A percentile compares a stretch with the other conserved stretches of the same genome.
Evolutionary conservation across 1,140 invertebrate genomes (phyloP).

Genomic region (Cardiocondyla obscurior): DNA sequence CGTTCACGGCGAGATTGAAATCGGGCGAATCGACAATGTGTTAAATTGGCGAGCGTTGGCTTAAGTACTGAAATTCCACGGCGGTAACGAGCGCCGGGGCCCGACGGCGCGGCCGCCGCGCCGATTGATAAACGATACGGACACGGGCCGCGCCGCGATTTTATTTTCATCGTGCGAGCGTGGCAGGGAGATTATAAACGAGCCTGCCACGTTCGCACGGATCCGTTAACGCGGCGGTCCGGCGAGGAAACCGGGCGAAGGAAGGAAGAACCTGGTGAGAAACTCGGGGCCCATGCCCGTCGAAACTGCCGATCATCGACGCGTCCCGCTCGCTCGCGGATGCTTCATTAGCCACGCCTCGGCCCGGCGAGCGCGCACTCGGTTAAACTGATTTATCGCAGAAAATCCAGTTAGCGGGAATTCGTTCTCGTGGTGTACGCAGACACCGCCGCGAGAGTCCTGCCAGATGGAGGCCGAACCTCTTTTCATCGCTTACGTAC

Average conservation of each 20-base stretch:
- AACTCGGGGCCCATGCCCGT: slow-evolving; percentile 5
- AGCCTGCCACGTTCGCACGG: slow-evolving; percentile 34
- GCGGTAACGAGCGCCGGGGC: slow-evolving; percentile 25
- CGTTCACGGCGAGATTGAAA: slow-evolving; percentile 6
- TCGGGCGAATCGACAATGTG: slow-evolving; percentile 27
- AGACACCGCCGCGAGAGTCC: background rate
- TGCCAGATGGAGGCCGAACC: background rate
- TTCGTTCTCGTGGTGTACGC: slow-evolving; percentile 31
- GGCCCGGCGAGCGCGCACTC: background rate
- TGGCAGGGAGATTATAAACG: slow-evolving; percentile 41
- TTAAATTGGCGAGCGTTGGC: slow-evolving; percentile 21
- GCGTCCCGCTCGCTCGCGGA: slow-evolving; percentile 54
- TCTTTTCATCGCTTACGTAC: background rate
- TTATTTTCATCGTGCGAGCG: slow-evolving; percentile 18
- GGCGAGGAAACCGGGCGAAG: background rate
- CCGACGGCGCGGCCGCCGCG: background rate
- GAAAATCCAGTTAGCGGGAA: slow-evolving; percentile 62
- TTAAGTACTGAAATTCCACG: slow-evolving; percentile 40
- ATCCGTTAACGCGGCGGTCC: slow-evolving; percentile 33
- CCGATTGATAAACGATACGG: slow-evolving; percentile 49
- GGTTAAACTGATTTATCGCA: slow-evolving; percentile 58
- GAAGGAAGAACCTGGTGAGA: slow-evolving; percentile 30
- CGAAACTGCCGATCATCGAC: slow-evolving; percentile 59
- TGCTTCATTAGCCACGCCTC: slow-evolving; percentile 59
- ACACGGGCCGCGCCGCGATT: slow-evolving; percentile 10